Percentiles rank a stretch among this genome's conserved stretches.
Conservation (phyloP, 2,888 invertebrate species). For the Lissonota sp. region DNA sequence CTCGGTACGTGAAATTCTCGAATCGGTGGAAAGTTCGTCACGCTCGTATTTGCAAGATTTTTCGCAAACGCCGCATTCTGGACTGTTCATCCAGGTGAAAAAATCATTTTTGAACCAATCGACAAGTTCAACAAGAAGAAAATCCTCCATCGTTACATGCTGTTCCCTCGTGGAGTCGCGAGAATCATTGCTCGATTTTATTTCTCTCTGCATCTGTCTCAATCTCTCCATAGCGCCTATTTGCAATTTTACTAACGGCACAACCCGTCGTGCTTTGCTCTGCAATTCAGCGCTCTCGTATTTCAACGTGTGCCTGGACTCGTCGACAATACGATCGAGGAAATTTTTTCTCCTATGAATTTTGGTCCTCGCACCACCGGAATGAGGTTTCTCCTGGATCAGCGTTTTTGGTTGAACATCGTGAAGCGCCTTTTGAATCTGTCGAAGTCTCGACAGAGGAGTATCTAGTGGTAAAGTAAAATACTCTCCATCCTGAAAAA, state of each 20-base stretch:
- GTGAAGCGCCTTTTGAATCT: slow-evolving; percentile 70
- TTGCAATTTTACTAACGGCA: slow-evolving; percentile 89
- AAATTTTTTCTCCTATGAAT: slow-evolving; percentile 74
- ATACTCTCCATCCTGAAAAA: slow-evolving; percentile 76
- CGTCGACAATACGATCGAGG: slow-evolving; percentile 81
- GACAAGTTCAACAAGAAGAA: slow-evolving; percentile 91
- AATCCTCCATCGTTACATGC: slow-evolving; percentile 88
- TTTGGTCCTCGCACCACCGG: slow-evolving; percentile 20
- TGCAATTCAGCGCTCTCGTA: slow-evolving; percentile 90
- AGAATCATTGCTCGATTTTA: slow-evolving; percentile 59
- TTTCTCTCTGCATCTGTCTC: slow-evolving; percentile 85
- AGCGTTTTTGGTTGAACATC: slow-evolving; percentile 38
- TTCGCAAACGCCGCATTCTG: slow-evolving; percentile 90
- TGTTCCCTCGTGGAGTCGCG: slow-evolving; percentile 66
- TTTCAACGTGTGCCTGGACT: slow-evolving; percentile 87
- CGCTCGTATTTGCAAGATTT: slow-evolving; percentile 79
- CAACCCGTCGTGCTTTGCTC: slow-evolving; percentile 87
- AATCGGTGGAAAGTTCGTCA: slow-evolving; percentile 81
- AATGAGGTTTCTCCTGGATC: slow-evolving; percentile 8
- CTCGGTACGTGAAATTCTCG: slow-evolving; percentile 85
- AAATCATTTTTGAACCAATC: slow-evolving; percentile 97
- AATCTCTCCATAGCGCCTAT: slow-evolving; percentile 87
- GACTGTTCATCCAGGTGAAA: slow-evolving; percentile 95
- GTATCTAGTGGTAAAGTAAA: slow-evolving; percentile 74
- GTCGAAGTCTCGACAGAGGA: slow-evolving; percentile 72